Evolutionary conservation across 2,797 vertebrate species (phyloP).

Genomic region (Bradypodion ventrale): DNA sequence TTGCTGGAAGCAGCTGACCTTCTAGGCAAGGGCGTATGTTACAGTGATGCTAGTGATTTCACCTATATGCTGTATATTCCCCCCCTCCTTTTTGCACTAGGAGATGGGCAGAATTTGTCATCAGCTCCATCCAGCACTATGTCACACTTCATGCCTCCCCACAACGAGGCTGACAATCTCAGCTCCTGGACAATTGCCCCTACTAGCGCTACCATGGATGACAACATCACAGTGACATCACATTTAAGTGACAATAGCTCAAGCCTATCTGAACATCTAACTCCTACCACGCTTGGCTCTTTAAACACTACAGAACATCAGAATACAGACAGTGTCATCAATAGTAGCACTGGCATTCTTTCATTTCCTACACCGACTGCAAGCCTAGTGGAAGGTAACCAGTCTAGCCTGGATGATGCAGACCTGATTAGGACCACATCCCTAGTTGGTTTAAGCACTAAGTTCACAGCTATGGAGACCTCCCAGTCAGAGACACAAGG

Average conservation of each 20-base stretch:
- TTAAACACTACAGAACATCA: rapidly evolving
- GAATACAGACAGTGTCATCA: slow-evolving; percentile 16
- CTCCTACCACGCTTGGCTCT: not conserved
- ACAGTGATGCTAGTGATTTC: slow-evolving; percentile 1
- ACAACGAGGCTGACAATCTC: slow-evolving; percentile 26
- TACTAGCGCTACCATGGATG: slow-evolving; percentile 31
- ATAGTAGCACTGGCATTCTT: slow-evolving; percentile 43
- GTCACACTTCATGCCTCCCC: not conserved
- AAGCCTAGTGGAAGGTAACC: slow-evolving; percentile 46
- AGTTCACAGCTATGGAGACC: not conserved
- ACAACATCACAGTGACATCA: slow-evolving; percentile 33
- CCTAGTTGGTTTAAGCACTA: slow-evolving; percentile 21
- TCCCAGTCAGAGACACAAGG: not conserved
- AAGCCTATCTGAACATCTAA: slow-evolving; percentile 16
- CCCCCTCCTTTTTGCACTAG: slow-evolving; percentile 44
- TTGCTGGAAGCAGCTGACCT: slow-evolving; percentile 4
- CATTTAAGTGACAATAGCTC: slow-evolving; percentile 23
- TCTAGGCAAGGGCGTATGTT: not conserved
- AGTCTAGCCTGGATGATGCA: slow-evolving; percentile 4
- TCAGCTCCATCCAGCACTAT: slow-evolving; percentile 27
- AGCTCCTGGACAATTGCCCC: slow-evolving; percentile 6
- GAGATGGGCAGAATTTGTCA: slow-evolving; percentile 45
- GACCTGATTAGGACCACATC: slow-evolving; percentile 45
- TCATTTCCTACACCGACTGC: not conserved
- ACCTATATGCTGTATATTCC: slow-evolving; percentile 26